These are phyloP conservation scores for Panthera leo DNA, from an alignment of 2,113 vertebrate species.

Conservation along the genomic window DNA sequence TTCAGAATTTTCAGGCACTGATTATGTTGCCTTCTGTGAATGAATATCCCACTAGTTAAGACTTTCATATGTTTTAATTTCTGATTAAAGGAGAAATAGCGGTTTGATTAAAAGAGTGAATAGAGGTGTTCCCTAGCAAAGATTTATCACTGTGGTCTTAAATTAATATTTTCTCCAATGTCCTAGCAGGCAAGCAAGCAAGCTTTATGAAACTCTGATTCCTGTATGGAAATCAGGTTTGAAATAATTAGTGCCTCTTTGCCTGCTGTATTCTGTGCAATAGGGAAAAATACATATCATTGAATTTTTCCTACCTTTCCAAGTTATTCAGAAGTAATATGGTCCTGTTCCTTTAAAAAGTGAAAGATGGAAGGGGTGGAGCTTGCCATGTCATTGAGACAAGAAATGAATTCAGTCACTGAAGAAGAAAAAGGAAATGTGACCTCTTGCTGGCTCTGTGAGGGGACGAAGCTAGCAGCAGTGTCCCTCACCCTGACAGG, in stretches of 20 bases:
- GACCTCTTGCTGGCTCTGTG: slow-evolving; percentile 14
- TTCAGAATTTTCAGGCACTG: neutral
- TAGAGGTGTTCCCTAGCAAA: neutral
- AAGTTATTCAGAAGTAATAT: slow-evolving; percentile 7
- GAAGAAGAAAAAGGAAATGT: slow-evolving; percentile 62
- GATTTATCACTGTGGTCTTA: neutral
- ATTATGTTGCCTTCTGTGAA: neutral
- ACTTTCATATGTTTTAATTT: neutral
- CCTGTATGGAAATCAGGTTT: neutral
- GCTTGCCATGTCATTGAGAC: neutral
- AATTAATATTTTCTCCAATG: slow-evolving; percentile 22
- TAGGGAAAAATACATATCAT: neutral
- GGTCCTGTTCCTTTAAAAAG: slow-evolving; percentile 43
- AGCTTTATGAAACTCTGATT: neutral
- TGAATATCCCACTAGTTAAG: neutral
- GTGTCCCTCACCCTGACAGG: neutral
- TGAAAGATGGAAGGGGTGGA: slow-evolving; percentile 22
- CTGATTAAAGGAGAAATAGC: neutral
- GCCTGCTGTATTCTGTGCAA: neutral
- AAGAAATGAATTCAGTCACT: slow-evolving; percentile 34
- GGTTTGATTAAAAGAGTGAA: slow-evolving; percentile 4
- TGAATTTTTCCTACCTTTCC: neutral
- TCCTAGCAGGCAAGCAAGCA: neutral
- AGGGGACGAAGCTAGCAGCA: neutral
- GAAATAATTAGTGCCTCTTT: neutral